Conservation (phyloP, 2,113 vertebrate species). For the Grantiella picta region DNA sequence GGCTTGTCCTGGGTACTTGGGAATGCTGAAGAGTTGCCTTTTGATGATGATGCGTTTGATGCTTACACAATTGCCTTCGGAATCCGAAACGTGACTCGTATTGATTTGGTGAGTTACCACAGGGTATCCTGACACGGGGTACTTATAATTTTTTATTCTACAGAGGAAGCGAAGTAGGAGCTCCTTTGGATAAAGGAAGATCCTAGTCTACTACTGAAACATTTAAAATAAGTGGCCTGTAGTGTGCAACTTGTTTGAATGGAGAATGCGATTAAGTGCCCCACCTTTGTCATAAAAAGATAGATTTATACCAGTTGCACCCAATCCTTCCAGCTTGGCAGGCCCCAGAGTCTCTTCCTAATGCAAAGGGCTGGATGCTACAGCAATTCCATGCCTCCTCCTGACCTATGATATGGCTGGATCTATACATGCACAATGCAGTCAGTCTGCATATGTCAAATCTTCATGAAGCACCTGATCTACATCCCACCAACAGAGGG, state of each 20-base stretch:
- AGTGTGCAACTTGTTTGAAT: not conserved
- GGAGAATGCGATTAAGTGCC: not conserved
- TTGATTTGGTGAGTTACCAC: slow-evolving; percentile 75
- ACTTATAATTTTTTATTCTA: not conserved
- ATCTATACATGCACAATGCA: not conserved
- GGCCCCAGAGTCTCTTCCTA: not conserved
- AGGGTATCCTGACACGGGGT: not conserved
- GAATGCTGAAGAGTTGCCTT: slow-evolving; percentile 94
- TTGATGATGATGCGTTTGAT: slow-evolving; percentile 90
- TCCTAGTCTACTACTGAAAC: not conserved
- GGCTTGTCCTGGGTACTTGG: slow-evolving; percentile 93
- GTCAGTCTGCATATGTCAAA: not conserved
- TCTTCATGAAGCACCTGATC: not conserved
- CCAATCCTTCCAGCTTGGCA: not conserved
- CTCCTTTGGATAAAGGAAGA: not conserved
- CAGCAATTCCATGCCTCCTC: not conserved
- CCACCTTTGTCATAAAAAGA: not conserved
- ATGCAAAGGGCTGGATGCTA: not conserved
- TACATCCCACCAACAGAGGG: accelerated
- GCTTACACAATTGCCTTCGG: slow-evolving; percentile 95
- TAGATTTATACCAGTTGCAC: not conserved
- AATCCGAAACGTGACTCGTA: slow-evolving; percentile 92
- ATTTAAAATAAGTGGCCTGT: not conserved
- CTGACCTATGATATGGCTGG: not conserved
- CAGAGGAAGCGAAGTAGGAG: not conserved